phyloP scores from a whole-genome alignment of 2,888 invertebrate genomes.

The Adela reaumurella region DNA sequence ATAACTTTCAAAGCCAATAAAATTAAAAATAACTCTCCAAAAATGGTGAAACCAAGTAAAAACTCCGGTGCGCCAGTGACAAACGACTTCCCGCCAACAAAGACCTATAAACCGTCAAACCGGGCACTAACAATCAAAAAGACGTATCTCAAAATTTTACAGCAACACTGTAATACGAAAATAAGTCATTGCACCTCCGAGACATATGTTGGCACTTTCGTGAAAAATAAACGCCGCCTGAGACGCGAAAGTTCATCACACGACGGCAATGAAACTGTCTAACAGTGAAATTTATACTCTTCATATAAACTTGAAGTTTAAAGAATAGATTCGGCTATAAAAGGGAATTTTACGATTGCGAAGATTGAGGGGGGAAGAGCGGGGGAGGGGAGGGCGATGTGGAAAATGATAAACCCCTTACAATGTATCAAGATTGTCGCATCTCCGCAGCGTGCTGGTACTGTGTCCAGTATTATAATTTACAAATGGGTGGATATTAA shows the following conservation, averaged over 20 bases:
- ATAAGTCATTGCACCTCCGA: neutral
- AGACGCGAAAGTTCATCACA: neutral
- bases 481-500: too few species aligned
- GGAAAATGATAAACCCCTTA: too few species aligned
- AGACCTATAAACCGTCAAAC: neutral
- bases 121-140: neutral
- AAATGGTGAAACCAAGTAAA: neutral
- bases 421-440: too few species aligned
- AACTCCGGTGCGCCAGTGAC: neutral
- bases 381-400: too few species aligned
- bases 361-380: too few species aligned
- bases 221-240: neutral
- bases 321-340: neutral
- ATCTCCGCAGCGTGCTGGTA: too few species aligned
- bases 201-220: neutral
- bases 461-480: too few species aligned
- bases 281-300: neutral
- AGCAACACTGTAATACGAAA: neutral
- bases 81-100: neutral
- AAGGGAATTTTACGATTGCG: neutral
- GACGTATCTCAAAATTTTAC: neutral
- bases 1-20: too few species aligned
- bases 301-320: neutral
- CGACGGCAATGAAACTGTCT: neutral
- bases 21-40: neutral